Evolutionary conservation across 2,113 vertebrate species (phyloP), one percentile per base, ranked within the genome.

Genomic region (Deroptyus accipitrinus): DNA sequence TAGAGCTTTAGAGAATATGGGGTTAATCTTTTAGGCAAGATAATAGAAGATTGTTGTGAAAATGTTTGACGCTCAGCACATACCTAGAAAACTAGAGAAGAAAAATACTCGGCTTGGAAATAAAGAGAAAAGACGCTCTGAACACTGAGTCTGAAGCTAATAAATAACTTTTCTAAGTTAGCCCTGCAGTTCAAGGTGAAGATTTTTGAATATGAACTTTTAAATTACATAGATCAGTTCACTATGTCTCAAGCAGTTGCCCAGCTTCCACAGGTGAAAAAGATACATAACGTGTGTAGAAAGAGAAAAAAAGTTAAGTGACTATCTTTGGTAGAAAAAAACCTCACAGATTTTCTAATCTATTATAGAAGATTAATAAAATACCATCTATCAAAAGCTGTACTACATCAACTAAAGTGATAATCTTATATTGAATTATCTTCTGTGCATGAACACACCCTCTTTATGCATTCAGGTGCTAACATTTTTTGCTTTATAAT

Each of bases 301-400:
- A 87, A 69, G 19, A 39, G 11, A 54, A 25, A 41, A 35, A n/a
- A 80, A 33, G 12, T 35, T 41, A 9, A 28, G 19, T 24, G 10
- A 12, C 33, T 70, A 1, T n/a, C 3, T 51, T 62, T 6, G 13
- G 3, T 9, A 10, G 8, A 19, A 49, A 39, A 3, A 33, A 27
- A 1, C 0, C 1, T 27, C 31, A 1, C 3, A 39, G 1, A 25
- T 54, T 57, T 61, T 42, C 20, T 70, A 15, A n/a, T 19, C 25
- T 68, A 7, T 28, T 80, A 39, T 22, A 37, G 49, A 27, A 35
- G 3, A 54, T 55, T 6, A 42, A 18, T 67, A 63, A 90, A 79
- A 52, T 27, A 0, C 6, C 22, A 5, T 76, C 54, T 73, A 79
- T 55, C 30, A 42, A 39, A 72, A 88, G 12, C 10, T 89, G 35